phyloP scores from a whole-genome alignment of 2,797 vertebrate genomes.

The Enteromius mattozi region DNA sequence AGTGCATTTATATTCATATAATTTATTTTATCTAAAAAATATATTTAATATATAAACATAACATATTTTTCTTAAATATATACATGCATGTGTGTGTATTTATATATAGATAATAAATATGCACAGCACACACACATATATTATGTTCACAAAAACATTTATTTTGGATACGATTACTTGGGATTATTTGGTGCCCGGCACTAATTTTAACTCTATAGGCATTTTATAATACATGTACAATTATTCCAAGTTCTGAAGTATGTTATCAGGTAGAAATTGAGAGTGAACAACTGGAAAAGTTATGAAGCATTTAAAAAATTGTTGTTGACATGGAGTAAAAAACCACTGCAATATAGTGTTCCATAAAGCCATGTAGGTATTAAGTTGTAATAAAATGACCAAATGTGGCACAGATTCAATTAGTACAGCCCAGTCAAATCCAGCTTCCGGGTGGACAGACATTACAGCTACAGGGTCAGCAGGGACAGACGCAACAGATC shows the following conservation, averaged over 20 bases:
- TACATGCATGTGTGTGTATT: too few relatives aligned
- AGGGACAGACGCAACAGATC: conserved; percentile 98
- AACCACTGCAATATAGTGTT: neutral
- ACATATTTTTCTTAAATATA: too few relatives aligned
- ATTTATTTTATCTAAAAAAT: too few relatives aligned
- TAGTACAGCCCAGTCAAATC: conserved; percentile 96
- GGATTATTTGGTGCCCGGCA: too few relatives aligned
- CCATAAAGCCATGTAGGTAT: neutral
- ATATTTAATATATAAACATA: too few relatives aligned
- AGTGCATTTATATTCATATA: too few relatives aligned
- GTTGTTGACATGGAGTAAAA: neutral
- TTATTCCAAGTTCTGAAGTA: neutral
- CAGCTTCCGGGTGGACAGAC: conserved; percentile 96
- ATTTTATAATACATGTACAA: neutral
- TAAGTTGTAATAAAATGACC: neutral
- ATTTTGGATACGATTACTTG: too few relatives aligned
- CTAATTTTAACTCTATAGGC: neutral
- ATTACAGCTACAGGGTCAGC: conserved; percentile 94
- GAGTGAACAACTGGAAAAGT: neutral
- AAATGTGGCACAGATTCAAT: conserved; percentile 84
- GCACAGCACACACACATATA: too few relatives aligned
- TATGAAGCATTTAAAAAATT: neutral
- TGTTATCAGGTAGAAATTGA: neutral
- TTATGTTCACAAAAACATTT: too few relatives aligned
- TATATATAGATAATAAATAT: too few relatives aligned